Conservation (phyloP, 2,113 vertebrate species). For the Lophochroa leadbeateri region DNA sequence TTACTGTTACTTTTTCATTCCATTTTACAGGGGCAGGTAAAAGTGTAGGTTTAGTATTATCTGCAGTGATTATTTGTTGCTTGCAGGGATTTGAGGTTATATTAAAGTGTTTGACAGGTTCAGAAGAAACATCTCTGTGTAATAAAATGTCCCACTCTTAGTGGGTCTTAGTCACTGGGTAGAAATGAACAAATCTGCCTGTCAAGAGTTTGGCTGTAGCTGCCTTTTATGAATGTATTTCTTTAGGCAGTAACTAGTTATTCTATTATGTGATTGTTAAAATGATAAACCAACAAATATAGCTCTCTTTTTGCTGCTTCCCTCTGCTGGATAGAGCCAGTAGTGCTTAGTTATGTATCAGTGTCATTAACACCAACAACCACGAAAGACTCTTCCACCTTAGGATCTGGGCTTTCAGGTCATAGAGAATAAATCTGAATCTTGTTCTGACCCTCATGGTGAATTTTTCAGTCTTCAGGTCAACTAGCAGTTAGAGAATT, state of each 20-base stretch:
- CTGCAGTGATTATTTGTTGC: conserved; percentile 55
- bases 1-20: conserved; percentile 86
- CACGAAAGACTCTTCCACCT: not conserved
- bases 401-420: not conserved
- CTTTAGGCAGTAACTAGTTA: not conserved
- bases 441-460: not conserved
- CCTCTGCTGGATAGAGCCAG: conserved; percentile 54
- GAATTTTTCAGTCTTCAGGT: not conserved
- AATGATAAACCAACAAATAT: not conserved
- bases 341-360: not conserved
- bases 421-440: not conserved
- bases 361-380: not conserved
- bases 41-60: conserved; percentile 69
- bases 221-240: not conserved
- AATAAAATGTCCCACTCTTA: not conserved
- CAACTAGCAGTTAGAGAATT: not conserved
- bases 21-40: conserved; percentile 79
- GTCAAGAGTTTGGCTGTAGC: not conserved
- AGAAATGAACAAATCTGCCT: not conserved
- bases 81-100: not conserved
- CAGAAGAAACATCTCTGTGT: conserved; percentile 5
- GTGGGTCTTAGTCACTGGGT: not conserved
- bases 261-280: not conserved
- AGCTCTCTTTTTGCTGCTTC: conserved; percentile 52
- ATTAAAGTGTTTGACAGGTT: not conserved